A percentile compares a stretch with the other conserved stretches of the same genome.
Evolutionary conservation across 2,113 vertebrate genomes (phyloP).

Genomic region (Pelecanus crispus): DNA sequence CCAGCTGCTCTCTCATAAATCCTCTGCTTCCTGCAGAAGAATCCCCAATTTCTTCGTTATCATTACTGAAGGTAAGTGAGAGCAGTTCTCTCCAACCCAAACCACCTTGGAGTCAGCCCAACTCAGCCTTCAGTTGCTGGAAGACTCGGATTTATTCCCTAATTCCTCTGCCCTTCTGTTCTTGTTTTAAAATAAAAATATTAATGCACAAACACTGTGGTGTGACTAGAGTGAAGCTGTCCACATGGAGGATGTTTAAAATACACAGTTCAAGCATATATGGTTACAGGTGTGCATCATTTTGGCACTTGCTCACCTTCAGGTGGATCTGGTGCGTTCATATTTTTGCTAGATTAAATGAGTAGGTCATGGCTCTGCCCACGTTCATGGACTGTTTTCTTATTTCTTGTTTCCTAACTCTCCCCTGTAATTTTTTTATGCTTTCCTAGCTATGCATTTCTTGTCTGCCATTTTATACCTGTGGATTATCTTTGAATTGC

Average conservation of each 20-base stretch:
- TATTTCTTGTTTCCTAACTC: not conserved
- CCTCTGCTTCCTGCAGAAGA: constrained; percentile 28
- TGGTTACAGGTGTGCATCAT: not conserved
- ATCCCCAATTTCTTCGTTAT: constrained; percentile 40
- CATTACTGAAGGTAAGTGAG: constrained; percentile 15
- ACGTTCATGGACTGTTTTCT: not conserved
- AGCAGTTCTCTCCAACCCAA: not conserved
- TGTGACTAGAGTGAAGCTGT: not conserved
- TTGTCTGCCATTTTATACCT: not conserved
- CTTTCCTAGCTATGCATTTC: not conserved
- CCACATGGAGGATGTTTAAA: not conserved
- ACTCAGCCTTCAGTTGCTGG: not conserved
- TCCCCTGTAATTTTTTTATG: not conserved
- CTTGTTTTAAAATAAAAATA: constrained; percentile 16
- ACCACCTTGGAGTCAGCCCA: not conserved
- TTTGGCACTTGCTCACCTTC: not conserved
- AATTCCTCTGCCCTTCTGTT: constrained; percentile 25
- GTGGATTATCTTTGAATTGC: not conserved
- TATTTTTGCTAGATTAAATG: not conserved
- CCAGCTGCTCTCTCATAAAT: constrained; percentile 52
- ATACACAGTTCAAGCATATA: not conserved
- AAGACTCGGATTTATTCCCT: constrained; percentile 15
- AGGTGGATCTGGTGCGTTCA: not conserved
- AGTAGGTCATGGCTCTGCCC: not conserved
- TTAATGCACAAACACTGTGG: not conserved